Percentiles rank a stretch among this genome's conserved stretches.
phyloP scores from a whole-genome alignment of 2,888 invertebrate genomes.

The Polymixis flavicincta region DNA sequence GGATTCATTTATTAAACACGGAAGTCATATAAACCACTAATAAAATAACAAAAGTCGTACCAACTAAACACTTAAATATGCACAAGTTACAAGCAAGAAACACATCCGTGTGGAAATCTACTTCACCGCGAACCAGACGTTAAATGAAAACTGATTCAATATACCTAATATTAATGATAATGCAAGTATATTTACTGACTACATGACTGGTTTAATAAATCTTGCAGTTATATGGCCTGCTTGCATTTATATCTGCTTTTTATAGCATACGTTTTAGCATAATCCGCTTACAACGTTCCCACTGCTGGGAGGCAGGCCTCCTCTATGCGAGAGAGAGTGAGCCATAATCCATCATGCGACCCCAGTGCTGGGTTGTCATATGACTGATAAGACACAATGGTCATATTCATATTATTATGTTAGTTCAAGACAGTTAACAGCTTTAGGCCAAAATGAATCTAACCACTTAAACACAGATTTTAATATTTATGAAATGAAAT shows the following conservation, averaged over 20 bases:
- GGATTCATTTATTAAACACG: neutral
- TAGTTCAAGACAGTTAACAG: neutral
- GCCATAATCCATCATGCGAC: neutral
- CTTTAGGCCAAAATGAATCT: neutral
- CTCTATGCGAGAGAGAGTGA: neutral
- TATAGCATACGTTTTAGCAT: neutral
- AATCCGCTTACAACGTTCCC: neutral
- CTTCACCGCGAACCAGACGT: neutral
- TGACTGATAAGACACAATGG: neutral
- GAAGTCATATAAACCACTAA: neutral
- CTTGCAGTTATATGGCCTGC: neutral
- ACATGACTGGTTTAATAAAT: neutral
- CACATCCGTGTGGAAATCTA: slow-evolving; percentile 24
- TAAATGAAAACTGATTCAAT: slow-evolving; percentile 28
- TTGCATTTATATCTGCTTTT: neutral
- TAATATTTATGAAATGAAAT: neutral
- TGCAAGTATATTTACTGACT: slow-evolving; percentile 3
- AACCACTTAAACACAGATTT: neutral
- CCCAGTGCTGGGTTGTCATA: neutral
- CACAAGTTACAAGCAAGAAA: slow-evolving; percentile 8
- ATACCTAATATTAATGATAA: neutral
- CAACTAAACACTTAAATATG: slow-evolving; percentile 1
- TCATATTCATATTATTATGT: neutral
- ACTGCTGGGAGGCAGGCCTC: neutral
- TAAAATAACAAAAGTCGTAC: slow-evolving; percentile 1